A percentile compares a stretch with the other conserved stretches of the same genome.
phyloP scores from a whole-genome alignment of 2,113 vertebrate genomes.

The Brachypteracias leptosomus region DNA sequence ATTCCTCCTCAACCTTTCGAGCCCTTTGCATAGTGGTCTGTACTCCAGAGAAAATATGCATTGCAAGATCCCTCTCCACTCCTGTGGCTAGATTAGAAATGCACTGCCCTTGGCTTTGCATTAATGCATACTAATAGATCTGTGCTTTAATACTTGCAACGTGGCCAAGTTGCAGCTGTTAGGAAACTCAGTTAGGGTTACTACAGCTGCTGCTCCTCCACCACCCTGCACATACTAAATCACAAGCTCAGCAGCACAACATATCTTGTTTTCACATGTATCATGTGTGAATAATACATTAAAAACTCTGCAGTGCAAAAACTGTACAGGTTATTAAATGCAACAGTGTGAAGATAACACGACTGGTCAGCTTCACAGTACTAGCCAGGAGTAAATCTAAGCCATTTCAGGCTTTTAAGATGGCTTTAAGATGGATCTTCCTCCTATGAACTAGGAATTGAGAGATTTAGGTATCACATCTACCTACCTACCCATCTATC shows the following conservation, averaged over 20 bases:
- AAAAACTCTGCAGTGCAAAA: not conserved
- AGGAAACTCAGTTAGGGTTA: not conserved
- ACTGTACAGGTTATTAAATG: not conserved
- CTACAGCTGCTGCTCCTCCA: constrained; percentile 17
- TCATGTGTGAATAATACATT: not conserved
- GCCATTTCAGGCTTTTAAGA: not conserved
- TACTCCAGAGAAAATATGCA: not conserved
- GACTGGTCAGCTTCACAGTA: not conserved
- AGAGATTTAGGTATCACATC: not conserved
- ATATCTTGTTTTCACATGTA: not conserved
- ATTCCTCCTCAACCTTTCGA: not conserved
- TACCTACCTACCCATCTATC: not conserved
- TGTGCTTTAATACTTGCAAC: not conserved
- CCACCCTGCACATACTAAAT: not conserved
- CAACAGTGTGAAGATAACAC: not conserved
- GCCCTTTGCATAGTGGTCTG: not conserved
- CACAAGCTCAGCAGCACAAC: not conserved
- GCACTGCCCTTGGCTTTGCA: not conserved
- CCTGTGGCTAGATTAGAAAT: not conserved
- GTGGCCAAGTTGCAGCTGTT: constrained; percentile 7
- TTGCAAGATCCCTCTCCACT: not conserved
- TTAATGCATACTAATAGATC: not conserved
- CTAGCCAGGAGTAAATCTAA: not conserved
- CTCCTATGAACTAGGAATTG: not conserved
- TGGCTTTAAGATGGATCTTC: not conserved